These are phyloP conservation scores for Holcopasites calliopsidis DNA, from an alignment of 1,140 invertebrate genomes.

Conservation along the genomic window DNA sequence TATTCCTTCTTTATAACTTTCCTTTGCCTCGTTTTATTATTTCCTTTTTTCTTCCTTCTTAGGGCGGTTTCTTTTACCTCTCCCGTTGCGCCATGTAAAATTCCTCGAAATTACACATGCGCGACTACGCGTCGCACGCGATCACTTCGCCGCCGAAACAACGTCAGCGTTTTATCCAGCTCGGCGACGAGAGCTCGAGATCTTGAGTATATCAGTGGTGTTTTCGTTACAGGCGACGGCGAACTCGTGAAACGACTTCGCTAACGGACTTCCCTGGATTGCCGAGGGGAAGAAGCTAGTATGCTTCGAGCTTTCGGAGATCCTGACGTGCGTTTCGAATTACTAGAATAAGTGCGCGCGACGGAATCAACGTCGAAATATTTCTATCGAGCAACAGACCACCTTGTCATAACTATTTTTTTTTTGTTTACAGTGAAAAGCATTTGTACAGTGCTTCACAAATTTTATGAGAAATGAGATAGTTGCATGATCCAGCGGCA, in stretches of 20 bases:
- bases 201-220: slow-evolving; percentile 34
- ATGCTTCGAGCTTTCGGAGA: slow-evolving; percentile 2
- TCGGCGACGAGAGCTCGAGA: slow-evolving; percentile 7
- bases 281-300: neutral
- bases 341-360: slow-evolving; percentile 6
- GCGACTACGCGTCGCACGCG: neutral
- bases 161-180: slow-evolving; percentile 51
- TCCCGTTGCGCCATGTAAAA: neutral
- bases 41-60: no score
- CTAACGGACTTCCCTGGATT: neutral
- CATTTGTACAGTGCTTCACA: no score
- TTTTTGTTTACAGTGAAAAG: neutral
- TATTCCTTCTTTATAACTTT: no score
- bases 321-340: slow-evolving; percentile 4
- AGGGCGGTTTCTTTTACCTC: no score
- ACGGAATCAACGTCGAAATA: slow-evolving; percentile 27
- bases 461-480: no score
- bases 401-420: no score
- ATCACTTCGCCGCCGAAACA: slow-evolving; percentile 36
- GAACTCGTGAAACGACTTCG: slow-evolving; percentile 38
- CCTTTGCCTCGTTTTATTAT: no score
- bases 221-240: slow-evolving; percentile 21
- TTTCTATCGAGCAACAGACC: slow-evolving; percentile 7
- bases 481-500: no score
- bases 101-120: neutral